Base-by-base conservation (phyloP, 2,888 invertebrate species). In the Chydorus sphaericus region DNA sequence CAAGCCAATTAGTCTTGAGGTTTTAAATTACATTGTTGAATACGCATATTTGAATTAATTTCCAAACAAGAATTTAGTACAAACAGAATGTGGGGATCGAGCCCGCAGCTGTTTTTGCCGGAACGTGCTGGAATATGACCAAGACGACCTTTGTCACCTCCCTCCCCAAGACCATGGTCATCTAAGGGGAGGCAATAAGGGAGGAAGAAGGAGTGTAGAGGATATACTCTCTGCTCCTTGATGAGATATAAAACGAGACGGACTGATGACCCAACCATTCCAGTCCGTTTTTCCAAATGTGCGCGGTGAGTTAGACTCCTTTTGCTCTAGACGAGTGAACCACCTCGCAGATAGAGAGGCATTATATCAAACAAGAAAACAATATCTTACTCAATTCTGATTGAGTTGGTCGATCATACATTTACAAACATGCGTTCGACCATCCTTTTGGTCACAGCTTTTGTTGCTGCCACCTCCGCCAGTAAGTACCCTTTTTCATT, bases 251-350 rank as follows among this genome's bases (percentile, higher is more conserved):
- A 44, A 44, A 44, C 26, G 44, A 28, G 44, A 28, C 18, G 23
- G 44, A 26, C 23, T 14, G 44, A 16, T 28, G 28, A n/a, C 44
- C 8, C 26, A 44, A 14, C 44, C 44, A 44, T 44, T 44, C 23
- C 28, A 44, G 44, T 28, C 26, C 28, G 23, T n/a, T n/a, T 39
- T 39, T 18, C 14, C 23, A 23, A 31, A 36, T 52, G 52, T 52
- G 31, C 36, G 52, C 31, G 52, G 52, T 52, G 52, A 14, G 52
- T 36, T 52, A 52, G 52, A 52, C 52, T 52, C 52, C 36, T 52
- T 31, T 33, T 36, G 50, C 20, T 31, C 20, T 50, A 36, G 36
- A 31, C 52, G 52, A 52, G 52, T 52, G 52, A 52, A 36, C 52
- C 52, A 52, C 52, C 52, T 28, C 14, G 7, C 26, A 4, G 14